Evolutionary conservation across 2,797 vertebrate species (phyloP).

Genomic region (Cossypha niveicapilla): DNA sequence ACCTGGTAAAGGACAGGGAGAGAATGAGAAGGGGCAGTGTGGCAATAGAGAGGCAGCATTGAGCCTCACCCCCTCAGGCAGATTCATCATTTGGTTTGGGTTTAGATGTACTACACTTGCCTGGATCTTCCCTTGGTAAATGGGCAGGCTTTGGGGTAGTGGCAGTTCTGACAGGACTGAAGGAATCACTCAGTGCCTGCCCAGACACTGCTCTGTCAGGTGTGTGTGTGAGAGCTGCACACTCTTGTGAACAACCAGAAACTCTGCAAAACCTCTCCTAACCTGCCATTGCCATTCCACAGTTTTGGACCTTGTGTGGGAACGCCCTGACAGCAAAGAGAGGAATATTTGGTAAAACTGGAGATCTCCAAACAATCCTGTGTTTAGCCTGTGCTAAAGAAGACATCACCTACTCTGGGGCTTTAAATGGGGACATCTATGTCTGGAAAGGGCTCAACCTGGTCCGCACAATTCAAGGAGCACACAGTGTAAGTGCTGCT

Average conservation of each 20-base stretch:
- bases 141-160: neutral
- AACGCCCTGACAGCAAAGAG: constrained; percentile 91
- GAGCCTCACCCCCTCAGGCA: neutral
- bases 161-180: neutral
- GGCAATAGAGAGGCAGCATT: neutral
- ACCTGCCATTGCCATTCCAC: neutral
- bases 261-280: neutral
- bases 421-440: constrained; percentile 94
- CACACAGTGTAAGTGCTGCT: constrained; percentile 84
- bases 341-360: constrained; percentile 92
- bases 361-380: constrained; percentile 96
- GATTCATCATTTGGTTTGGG: neutral
- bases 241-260: neutral
- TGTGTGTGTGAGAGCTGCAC: neutral
- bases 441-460: constrained; percentile 91
- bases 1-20: neutral
- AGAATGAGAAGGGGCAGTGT: neutral
- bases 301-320: constrained; percentile 96
- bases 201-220: neutral
- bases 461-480: constrained; percentile 87
- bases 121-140: neutral
- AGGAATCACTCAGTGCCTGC: neutral
- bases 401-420: constrained; percentile 91
- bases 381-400: constrained; percentile 90
- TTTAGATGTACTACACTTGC: neutral